These are phyloP conservation scores for Hirtodrosophila trivittata DNA, from an alignment of 2,888 invertebrate species.

Conservation along the genomic window DNA sequence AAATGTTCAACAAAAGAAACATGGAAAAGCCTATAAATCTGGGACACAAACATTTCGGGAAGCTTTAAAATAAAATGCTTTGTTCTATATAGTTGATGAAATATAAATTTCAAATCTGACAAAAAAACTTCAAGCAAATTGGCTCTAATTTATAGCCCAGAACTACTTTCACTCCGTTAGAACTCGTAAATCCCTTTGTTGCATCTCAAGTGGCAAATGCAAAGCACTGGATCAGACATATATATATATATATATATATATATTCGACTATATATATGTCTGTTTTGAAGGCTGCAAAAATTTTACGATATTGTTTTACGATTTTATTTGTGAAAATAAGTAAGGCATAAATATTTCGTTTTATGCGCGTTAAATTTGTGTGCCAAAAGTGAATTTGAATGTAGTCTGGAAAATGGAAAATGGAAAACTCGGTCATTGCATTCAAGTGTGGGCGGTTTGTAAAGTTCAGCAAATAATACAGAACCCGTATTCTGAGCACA, in stretches of 20 bases:
- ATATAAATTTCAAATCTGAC: too few species aligned
- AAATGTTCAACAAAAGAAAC: slow-evolving; percentile 9
- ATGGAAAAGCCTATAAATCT: slow-evolving; percentile 36
- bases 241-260: slow-evolving; percentile 28
- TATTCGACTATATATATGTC: not conserved
- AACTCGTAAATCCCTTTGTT: too few species aligned
- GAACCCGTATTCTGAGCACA: too few species aligned
- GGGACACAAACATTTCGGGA: slow-evolving; percentile 48
- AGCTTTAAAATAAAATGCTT: slow-evolving; percentile 7
- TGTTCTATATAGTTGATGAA: too few species aligned
- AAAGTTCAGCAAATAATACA: not conserved
- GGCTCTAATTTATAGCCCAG: too few species aligned
- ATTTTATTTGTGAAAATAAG: slow-evolving; percentile 29
- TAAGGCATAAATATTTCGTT: slow-evolving; percentile 36
- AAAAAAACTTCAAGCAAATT: too few species aligned
- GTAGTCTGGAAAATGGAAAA: slow-evolving; percentile 33
- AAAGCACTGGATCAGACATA: too few species aligned
- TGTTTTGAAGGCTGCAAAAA: slow-evolving; percentile 16
- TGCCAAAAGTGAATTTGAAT: slow-evolving; percentile 28
- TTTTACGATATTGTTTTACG: slow-evolving; percentile 28
- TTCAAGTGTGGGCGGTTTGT: slow-evolving; percentile 9
- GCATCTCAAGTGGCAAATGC: too few species aligned
- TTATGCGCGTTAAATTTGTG: slow-evolving; percentile 30
- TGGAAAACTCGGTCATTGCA: slow-evolving; percentile 28
- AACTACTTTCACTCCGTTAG: too few species aligned